Percentiles rank a stretch among this genome's conserved stretches.
phyloP scores from a whole-genome alignment of 2,888 invertebrate genomes.

The Dolichopus griseipennis region DNA sequence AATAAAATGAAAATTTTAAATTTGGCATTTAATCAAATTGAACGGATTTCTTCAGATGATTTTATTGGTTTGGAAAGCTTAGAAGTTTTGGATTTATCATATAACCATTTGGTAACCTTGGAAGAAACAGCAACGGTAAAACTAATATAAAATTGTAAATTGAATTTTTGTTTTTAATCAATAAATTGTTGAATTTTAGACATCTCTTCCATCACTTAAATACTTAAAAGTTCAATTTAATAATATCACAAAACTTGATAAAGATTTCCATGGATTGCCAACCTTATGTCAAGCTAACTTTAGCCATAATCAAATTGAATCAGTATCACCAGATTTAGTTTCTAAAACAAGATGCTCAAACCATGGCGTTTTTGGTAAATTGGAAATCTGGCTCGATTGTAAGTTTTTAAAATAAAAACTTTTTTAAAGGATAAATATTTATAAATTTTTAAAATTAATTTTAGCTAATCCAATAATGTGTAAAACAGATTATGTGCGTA shows the following conservation, averaged over 20 bases:
- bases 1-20: conserved; percentile 63
- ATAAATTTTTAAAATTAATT: conserved; percentile 10
- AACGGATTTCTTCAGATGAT: conserved; percentile 66
- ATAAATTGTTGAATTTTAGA: conserved; percentile 45
- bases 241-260: conserved; percentile 61
- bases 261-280: conserved; percentile 75
- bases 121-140: conserved; percentile 75
- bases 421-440: not conserved
- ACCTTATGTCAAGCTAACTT: conserved; percentile 72
- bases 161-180: conserved; percentile 6
- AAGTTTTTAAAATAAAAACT: conserved; percentile 30
- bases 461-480: conserved; percentile 75
- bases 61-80: conserved; percentile 68
- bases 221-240: conserved; percentile 70
- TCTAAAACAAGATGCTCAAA: conserved; percentile 71
- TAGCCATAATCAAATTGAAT: conserved; percentile 64
- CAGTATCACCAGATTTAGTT: conserved; percentile 64
- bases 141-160: conserved; percentile 10
- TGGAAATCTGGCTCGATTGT: conserved; percentile 75
- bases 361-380: conserved; percentile 59
- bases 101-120: conserved; percentile 65
- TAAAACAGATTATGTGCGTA: conserved; percentile 53
- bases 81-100: conserved; percentile 65
- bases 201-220: conserved; percentile 66
- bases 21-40: conserved; percentile 65